Conservation (phyloP, 2,888 invertebrate genomes). For the Tanypteryx hageni region DNA sequence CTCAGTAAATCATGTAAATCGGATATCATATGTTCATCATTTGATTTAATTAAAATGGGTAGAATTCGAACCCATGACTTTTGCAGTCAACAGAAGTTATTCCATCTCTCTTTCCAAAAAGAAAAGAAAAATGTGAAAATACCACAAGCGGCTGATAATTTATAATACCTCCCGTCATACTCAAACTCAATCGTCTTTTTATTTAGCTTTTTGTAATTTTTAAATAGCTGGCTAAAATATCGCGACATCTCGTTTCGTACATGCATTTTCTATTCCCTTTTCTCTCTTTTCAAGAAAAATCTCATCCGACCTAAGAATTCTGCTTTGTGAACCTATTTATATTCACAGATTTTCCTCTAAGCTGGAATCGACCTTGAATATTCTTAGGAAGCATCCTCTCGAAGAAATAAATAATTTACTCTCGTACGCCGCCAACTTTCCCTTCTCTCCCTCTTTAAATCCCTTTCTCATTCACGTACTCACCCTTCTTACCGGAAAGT, state of each 20-base stretch:
- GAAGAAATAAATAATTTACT: constrained; percentile 12
- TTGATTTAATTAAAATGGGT: too few relatives aligned
- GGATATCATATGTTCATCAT: too few relatives aligned
- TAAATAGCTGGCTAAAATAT: not conserved
- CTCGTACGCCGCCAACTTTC: not conserved
- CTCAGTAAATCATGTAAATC: too few relatives aligned
- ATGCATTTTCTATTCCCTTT: not conserved
- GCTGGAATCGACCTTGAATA: constrained; percentile 17
- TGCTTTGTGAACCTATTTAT: constrained; percentile 18
- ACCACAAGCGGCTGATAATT: not conserved
- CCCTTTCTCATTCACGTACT: constrained; percentile 9
- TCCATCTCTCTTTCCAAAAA: not conserved
- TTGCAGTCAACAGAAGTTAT: not conserved
- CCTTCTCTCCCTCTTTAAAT: not conserved
- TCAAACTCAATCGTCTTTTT: not conserved
- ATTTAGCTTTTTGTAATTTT: not conserved
- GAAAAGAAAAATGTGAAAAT: not conserved
- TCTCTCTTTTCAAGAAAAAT: not conserved
- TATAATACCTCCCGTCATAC: not conserved
- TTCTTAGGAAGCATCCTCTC: constrained; percentile 11
- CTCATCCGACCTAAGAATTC: not conserved
- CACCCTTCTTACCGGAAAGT: not conserved
- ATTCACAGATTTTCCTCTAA: constrained; percentile 23
- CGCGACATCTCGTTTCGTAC: not conserved
- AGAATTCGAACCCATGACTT: not conserved